These are phyloP conservation scores for Nematostella vectensis DNA, from an alignment of 92 coral and sea anemone genomes.

Conservation along the genomic window DNA sequence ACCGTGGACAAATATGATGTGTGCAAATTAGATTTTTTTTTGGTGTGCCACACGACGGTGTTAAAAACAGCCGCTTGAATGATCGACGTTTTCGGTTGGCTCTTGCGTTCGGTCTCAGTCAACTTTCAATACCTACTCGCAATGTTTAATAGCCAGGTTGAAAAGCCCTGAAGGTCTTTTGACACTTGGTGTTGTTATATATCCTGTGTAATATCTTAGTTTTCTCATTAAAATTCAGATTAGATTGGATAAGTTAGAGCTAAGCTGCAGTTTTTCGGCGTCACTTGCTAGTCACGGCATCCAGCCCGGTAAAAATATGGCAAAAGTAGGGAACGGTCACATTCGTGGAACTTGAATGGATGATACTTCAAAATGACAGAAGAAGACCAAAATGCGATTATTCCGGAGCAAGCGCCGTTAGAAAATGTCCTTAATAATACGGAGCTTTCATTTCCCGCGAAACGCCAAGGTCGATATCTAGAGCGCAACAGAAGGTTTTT, in stretches of 20 bases:
- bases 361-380: background rate
- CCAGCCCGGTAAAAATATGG: too few species aligned
- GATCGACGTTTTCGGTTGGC: slow-evolving; percentile 1
- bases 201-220: slow-evolving; percentile 1
- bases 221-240: slow-evolving; percentile 1
- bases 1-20: too few species aligned
- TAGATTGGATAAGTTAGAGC: background rate
- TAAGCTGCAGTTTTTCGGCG: background rate
- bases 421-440: background rate
- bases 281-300: too few species aligned
- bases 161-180: slow-evolving; percentile 4
- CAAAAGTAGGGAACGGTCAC: background rate
- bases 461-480: slow-evolving; percentile 4
- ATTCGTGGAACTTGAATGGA: background rate
- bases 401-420: background rate
- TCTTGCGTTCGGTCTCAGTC: background rate
- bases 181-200: slow-evolving; percentile 1
- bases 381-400: background rate
- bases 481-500: slow-evolving; percentile 15
- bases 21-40: too few species aligned
- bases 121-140: background rate
- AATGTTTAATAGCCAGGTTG: slow-evolving; percentile 1
- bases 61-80: background rate
- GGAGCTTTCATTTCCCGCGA: background rate
- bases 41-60: too few species aligned